A percentile compares a stretch with the other conserved stretches of the same genome.
phyloP scores from a whole-genome alignment of 2,888 invertebrate genomes.

The Melanchra persicariae region DNA sequence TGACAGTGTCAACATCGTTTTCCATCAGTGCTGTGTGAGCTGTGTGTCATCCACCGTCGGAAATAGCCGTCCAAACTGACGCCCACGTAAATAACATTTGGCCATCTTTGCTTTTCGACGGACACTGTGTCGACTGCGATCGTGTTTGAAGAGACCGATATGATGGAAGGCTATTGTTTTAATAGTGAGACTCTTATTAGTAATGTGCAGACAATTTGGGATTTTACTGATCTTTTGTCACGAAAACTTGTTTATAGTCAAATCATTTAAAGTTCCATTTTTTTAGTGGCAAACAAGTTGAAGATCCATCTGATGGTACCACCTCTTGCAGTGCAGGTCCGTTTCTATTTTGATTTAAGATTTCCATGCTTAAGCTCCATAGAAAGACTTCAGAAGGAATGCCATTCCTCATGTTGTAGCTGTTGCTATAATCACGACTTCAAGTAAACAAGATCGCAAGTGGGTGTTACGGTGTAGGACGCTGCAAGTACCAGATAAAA shows the following conservation, averaged over 20 bases:
- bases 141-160: slow-evolving; percentile 8
- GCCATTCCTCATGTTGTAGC: no score
- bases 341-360: neutral
- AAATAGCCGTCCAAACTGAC: slow-evolving; percentile 64
- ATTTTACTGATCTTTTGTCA: slow-evolving; percentile 27
- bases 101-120: slow-evolving; percentile 50
- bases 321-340: neutral
- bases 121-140: slow-evolving; percentile 39
- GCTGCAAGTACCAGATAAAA: neutral
- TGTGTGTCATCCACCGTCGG: slow-evolving; percentile 49
- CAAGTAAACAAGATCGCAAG: no score
- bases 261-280: no score
- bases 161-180: slow-evolving; percentile 9
- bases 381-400: neutral
- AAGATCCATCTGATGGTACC: no score
- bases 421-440: neutral
- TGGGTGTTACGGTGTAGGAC: neutral
- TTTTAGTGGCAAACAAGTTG: no score
- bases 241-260: neutral
- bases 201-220: slow-evolving; percentile 9
- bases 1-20: slow-evolving; percentile 59
- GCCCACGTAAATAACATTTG: slow-evolving; percentile 59
- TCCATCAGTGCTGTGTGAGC: slow-evolving; percentile 61
- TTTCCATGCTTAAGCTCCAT: neutral
- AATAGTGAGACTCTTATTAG: slow-evolving; percentile 2